These are phyloP conservation scores for Phyllostomus discolor DNA, from an alignment of 2,113 vertebrate genomes.

Conservation along the genomic window DNA sequence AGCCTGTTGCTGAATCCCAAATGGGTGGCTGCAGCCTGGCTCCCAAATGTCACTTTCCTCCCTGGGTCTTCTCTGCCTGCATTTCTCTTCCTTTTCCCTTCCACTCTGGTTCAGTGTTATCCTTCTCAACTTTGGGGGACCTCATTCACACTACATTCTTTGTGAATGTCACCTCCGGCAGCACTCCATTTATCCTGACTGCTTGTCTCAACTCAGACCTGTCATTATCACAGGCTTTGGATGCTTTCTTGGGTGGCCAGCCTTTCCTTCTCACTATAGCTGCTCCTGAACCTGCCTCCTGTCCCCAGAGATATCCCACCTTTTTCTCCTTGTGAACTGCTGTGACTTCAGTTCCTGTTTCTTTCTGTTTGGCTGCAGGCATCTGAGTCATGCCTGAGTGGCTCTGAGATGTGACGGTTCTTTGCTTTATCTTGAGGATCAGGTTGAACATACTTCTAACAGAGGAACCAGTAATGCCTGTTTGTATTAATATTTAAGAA, in stretches of 20 bases:
- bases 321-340: background rate
- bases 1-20: background rate
- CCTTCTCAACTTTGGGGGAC: background rate
- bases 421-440: background rate
- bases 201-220: background rate
- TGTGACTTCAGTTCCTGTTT: background rate
- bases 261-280: background rate
- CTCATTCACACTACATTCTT: background rate
- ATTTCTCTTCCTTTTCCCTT: background rate
- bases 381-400: background rate
- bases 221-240: background rate
- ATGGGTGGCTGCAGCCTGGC: no score
- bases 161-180: background rate
- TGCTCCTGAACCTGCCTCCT: background rate
- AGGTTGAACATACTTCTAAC: background rate
- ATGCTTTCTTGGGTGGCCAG: background rate
- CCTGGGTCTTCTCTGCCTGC: background rate
- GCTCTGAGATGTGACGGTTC: background rate
- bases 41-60: background rate
- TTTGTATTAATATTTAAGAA: background rate
- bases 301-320: background rate
- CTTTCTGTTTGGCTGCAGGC: background rate
- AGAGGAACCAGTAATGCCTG: background rate
- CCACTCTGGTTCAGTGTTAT: background rate
- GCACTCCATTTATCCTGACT: rapidly evolving